Conservation (phyloP, 2,113 vertebrate species). For the Odocoileus hemionus region DNA sequence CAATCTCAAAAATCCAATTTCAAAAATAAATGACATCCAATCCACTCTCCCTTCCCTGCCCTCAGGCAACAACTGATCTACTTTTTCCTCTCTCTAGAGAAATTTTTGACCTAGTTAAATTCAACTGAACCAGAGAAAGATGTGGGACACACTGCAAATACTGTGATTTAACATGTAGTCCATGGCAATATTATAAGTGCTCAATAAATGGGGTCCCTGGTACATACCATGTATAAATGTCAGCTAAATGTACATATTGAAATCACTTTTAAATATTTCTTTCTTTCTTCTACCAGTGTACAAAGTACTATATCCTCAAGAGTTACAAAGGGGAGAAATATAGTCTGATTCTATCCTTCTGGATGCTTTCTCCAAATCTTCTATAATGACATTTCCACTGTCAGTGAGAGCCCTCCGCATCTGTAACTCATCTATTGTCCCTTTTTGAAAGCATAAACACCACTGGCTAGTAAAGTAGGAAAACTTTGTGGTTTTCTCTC, state of each 20-base stretch:
- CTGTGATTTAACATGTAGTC: not conserved
- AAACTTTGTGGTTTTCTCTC: not conserved
- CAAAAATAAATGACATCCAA: slow-evolving; percentile 2
- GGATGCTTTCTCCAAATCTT: not conserved
- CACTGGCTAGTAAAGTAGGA: not conserved
- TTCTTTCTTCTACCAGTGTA: not conserved
- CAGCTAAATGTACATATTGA: not conserved
- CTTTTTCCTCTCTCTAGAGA: not conserved
- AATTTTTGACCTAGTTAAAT: slow-evolving; percentile 1
- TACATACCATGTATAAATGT: not conserved
- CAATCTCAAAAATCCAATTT: slow-evolving; percentile 15
- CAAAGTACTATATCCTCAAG: not conserved
- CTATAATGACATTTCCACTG: not conserved
- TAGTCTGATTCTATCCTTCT: not conserved
- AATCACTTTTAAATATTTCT: not conserved
- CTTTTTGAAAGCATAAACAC: not conserved
- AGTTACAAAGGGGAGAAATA: not conserved
- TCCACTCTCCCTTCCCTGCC: not conserved
- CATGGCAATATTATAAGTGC: not conserved
- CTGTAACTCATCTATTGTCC: not conserved
- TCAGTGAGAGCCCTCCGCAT: not conserved
- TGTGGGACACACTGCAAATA: not conserved
- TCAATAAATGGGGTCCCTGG: not conserved
- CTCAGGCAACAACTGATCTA: not conserved
- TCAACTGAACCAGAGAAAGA: not conserved